phyloP scores from a whole-genome alignment of 1,140 invertebrate genomes.

The Bombus turneri region DNA sequence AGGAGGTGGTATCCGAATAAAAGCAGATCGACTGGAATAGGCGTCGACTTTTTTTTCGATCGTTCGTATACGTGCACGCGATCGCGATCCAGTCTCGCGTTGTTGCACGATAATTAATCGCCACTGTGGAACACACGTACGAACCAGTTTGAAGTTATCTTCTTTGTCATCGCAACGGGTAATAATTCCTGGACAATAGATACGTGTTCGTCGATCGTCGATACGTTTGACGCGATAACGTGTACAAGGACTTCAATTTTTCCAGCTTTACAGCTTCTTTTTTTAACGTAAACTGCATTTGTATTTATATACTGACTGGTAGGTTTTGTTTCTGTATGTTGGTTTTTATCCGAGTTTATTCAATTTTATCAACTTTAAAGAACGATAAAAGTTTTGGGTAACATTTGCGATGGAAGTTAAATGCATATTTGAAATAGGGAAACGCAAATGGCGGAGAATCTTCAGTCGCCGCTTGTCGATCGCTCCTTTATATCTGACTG shows the following conservation, averaged over 20 bases:
- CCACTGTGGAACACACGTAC: constrained; percentile 15
- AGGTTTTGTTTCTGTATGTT: not conserved
- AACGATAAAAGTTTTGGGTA: not conserved
- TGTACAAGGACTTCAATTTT: constrained; percentile 36
- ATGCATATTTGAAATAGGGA: not conserved
- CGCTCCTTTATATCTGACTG: too few species aligned
- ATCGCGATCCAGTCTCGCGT: constrained; percentile 42
- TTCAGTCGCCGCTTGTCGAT: too few species aligned
- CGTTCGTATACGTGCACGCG: constrained; percentile 28
- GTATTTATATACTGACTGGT: not conserved
- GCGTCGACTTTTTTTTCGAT: constrained; percentile 18
- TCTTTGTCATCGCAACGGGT: constrained; percentile 71
- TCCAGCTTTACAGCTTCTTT: not conserved
- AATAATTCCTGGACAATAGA: constrained; percentile 67
- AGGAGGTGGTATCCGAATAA: constrained; percentile 21
- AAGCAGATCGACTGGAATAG: constrained; percentile 46
- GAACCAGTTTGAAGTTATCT: constrained; percentile 55
- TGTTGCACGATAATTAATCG: constrained; percentile 69
- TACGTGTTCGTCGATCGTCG: constrained; percentile 32
- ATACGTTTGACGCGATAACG: constrained; percentile 21
- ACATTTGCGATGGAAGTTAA: not conserved
- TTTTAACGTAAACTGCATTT: not conserved
- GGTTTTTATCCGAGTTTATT: not conserved
- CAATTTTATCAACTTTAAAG: not conserved
- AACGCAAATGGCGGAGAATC: not conserved